Evolutionary conservation across 2,888 invertebrate genomes (phyloP), one percentile per base, ranked within the genome.

Genomic region (Apoda limacodes): DNA sequence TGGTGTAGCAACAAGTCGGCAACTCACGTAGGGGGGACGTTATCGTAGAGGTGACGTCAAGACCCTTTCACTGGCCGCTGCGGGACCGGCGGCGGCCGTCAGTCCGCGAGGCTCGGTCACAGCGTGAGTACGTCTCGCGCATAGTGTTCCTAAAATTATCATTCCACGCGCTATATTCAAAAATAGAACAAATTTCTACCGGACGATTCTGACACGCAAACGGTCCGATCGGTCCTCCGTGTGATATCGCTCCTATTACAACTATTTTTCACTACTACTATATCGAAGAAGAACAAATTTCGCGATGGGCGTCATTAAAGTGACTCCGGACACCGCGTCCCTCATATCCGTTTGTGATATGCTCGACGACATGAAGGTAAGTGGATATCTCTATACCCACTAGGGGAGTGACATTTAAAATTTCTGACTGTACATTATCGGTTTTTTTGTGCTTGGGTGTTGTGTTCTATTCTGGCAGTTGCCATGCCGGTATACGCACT

Each of bases 21-120:
- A n/a, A n/a, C n/a, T n/a, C n/a, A n/a, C n/a, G 24, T 12, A 46
- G 39, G 48, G 41, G 46, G 37, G 48, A 50, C 34, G 59, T 43
- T 56, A 57, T 53, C 74, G 71, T 64, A 60, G 48, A 34, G 45
- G 64, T 85, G 84, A 85, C 85, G 85, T 85, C 84, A 83, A 42
- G 65, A 55, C 67, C 75, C 76, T 80, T 76, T 82, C 81, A 75
- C 74, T 80, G 71, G 55, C 64, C 63, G 62, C 60, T 62, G 62
- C 64, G 60, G 65, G 59, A 60, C 51, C 51, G 40, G 40, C 34
- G 34, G 47, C 45, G 43, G 35, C 39, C 60, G 46, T 62, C 71
- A 80, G 78, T 80, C 71, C 69, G 62, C 68, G 80, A 74, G 78
- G 71, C 78, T 78, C 80, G 71, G 72, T 75, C 72, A 70, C 64